Conservation (phyloP, 1,140 invertebrate species). For the Pseudomyrmex sp. region DNA sequence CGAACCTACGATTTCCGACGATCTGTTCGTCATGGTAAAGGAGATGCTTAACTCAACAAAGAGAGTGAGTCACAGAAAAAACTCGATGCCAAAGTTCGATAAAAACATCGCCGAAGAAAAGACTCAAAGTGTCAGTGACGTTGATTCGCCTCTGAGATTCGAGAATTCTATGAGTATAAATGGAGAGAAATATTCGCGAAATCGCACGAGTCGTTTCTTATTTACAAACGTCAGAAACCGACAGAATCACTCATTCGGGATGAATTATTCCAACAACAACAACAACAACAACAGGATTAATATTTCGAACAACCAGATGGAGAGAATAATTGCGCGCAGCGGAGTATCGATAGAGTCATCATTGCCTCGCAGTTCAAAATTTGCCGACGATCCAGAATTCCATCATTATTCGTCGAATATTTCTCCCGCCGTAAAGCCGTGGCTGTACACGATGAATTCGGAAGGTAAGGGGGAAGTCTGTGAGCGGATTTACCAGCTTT, state of each 20-base stretch:
- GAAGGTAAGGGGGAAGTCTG: slow-evolving; percentile 56
- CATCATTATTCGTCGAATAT: neutral
- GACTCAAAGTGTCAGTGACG: neutral
- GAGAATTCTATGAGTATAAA: neutral
- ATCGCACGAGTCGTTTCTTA: neutral
- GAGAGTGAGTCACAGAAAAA: neutral
- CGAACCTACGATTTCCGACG: neutral
- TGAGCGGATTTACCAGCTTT: neutral
- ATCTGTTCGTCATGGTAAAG: neutral
- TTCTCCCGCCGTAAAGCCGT: neutral
- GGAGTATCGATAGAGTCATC: neutral
- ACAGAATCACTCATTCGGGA: neutral
- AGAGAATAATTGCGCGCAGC: neutral
- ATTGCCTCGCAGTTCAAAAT: neutral
- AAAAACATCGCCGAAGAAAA: neutral
- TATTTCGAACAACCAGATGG: neutral
- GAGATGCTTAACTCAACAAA: neutral
- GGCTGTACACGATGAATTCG: neutral
- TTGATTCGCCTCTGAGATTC: neutral
- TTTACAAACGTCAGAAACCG: neutral
- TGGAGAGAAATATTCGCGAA: neutral
- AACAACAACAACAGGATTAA: neutral
- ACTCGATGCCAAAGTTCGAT: neutral
- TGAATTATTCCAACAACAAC: neutral
- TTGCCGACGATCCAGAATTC: neutral